A percentile compares a stretch with the other conserved stretches of the same genome.
Conservation (phyloP, 2,113 vertebrate genomes). For the rat (Rattus norvegicus) region DNA sequence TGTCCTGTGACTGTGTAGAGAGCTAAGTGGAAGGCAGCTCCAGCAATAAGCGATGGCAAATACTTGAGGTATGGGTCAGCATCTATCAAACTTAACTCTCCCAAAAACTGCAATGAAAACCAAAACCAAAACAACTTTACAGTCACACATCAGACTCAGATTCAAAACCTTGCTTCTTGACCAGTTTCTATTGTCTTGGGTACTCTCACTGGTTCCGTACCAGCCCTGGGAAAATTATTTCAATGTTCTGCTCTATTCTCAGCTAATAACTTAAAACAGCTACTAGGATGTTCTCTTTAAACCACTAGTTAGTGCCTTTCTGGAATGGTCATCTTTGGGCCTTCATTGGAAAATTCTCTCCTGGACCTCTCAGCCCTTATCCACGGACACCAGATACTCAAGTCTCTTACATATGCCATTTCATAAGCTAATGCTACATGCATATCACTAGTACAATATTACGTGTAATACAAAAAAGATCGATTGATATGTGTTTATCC, state of each 20-base stretch:
- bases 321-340: neutral
- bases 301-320: neutral
- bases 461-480: neutral
- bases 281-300: neutral
- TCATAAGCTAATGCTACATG: neutral
- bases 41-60: constrained; percentile 94
- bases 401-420: neutral
- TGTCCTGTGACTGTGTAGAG: constrained; percentile 90
- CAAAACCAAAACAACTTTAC: neutral
- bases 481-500: neutral
- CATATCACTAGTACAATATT: neutral
- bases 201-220: neutral
- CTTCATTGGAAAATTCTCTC: neutral
- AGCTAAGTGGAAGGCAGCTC: constrained; percentile 93
- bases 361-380: neutral
- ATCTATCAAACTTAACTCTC: constrained; percentile 96
- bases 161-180: neutral
- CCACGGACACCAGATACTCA: neutral
- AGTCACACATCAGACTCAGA: neutral
- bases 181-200: neutral
- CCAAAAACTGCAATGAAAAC: constrained; percentile 90
- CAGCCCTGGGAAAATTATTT: neutral
- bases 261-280: neutral
- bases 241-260: neutral
- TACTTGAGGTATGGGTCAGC: constrained; percentile 96